Conservation (phyloP, 2,888 invertebrate genomes). For the Pilophorus perplexus region DNA sequence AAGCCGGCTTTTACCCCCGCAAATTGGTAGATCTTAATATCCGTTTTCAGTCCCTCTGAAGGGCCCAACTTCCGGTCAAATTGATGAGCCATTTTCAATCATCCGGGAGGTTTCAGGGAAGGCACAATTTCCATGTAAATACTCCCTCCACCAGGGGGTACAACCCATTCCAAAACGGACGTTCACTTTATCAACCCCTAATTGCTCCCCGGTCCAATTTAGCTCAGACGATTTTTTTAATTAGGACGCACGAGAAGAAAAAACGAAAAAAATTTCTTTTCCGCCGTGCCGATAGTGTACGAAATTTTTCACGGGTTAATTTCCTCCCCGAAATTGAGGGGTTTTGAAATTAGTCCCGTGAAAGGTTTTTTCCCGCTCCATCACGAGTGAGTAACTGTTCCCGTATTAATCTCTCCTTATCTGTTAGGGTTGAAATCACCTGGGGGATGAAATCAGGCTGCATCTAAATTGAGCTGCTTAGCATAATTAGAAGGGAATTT, state of each 20-base stretch:
- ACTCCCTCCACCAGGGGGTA: neutral
- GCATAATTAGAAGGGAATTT: conserved; percentile 12
- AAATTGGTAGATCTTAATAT: conserved; percentile 32
- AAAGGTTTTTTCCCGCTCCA: neutral
- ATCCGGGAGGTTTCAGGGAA: neutral
- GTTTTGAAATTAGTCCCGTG: neutral
- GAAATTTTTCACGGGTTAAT: conserved; percentile 2
- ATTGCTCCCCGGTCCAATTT: conserved; percentile 19
- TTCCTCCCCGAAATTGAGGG: neutral
- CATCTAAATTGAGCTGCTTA: conserved; percentile 16
- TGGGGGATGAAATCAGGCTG: neutral
- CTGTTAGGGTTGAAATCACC: conserved; percentile 1
- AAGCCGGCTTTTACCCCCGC: neutral
- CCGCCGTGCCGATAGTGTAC: neutral
- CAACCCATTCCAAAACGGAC: conserved; percentile 28
- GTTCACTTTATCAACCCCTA: conserved; percentile 30
- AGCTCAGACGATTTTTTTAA: neutral
- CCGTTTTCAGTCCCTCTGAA: conserved; percentile 1
- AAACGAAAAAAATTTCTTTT: neutral
- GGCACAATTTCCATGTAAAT: conserved; percentile 37
- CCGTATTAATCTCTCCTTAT: conserved; percentile 16
- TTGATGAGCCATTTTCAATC: conserved; percentile 39
- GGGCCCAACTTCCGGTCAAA: conserved; percentile 32
- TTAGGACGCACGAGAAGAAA: neutral
- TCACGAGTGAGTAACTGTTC: neutral